Base-by-base conservation (phyloP, 2,888 invertebrate species). In the Nomada flava region DNA sequence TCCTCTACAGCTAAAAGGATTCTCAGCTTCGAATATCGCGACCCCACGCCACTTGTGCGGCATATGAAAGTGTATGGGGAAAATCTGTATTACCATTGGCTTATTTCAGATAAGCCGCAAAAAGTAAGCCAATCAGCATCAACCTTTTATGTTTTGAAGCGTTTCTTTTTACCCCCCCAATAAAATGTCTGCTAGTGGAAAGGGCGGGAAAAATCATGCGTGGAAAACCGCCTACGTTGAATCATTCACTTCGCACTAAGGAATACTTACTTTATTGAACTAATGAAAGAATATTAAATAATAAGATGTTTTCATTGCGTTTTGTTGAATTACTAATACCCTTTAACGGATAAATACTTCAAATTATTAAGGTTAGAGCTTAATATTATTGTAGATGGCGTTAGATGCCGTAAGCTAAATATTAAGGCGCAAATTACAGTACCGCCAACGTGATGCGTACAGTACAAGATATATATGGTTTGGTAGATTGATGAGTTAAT, bases 11-110 rank as follows among this genome's bases (percentile, higher is more conserved):
- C 95, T 94, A 94, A 95, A 92, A 95, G 94, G 94, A 93, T 93
- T 93, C 94, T 94, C 95, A 94, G 95, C 95, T 95, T 95, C 95
- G 95, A 95, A 95, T 95, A 95, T 95, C 94, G 94, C 94, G 94
- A 95, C 95, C 95, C 95, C 95, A 95, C 95, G 95, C 95, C 95
- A 95, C 95, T 95, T 95, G 94, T 94, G 95, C 95, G 94, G 95
- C 94, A 94, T 94, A 95, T 94, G 94, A 94, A 94, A 94, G 94
- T 93, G 94, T 91, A 93, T 91, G 91, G 91, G 92, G 93, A 93
- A 92, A 92, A 91, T 91, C 91, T 89, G 82, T 85, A 82, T 90
- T 91, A 87, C 93, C 89, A 95, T 95, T 95, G 95, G 95, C 91
- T 91, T 91, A 93, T 93, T 95, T 95, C 94, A 94, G 95, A 95